Evolutionary conservation across 2,888 invertebrate species (phyloP).

Genomic region (Mesochorus sp.): DNA sequence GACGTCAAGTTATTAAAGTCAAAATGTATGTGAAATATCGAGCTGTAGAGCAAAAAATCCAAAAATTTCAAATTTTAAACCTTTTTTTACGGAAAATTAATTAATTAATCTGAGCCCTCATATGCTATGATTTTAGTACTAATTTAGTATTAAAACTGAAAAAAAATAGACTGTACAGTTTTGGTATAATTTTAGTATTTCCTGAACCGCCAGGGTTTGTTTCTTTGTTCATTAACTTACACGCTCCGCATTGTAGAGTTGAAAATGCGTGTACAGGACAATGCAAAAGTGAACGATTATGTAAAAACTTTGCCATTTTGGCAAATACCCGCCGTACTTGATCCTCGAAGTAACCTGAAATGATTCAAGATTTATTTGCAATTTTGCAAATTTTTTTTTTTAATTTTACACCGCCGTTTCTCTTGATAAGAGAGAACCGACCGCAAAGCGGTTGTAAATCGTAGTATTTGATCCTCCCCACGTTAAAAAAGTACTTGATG

Average conservation of each 20-base stretch:
- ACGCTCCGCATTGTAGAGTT: slow-evolving; percentile 85
- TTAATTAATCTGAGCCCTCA: too few species aligned
- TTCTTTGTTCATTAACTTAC: slow-evolving; percentile 81
- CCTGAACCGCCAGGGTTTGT: background rate
- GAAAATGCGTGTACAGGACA: slow-evolving; percentile 87
- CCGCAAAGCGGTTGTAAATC: background rate
- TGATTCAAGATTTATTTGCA: background rate
- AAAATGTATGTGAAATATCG: too few species aligned
- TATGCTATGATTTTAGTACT: too few species aligned
- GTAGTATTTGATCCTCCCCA: background rate
- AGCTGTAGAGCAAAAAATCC: too few species aligned
- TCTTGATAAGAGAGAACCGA: background rate
- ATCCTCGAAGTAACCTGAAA: slow-evolving; percentile 85
- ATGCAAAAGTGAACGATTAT: slow-evolving; percentile 87
- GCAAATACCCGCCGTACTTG: slow-evolving; percentile 87
- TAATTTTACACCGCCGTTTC: background rate
- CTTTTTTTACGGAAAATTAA: too few species aligned
- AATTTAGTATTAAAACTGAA: background rate
- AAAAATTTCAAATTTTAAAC: too few species aligned
- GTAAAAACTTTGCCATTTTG: slow-evolving; percentile 87
- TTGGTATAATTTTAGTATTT: background rate
- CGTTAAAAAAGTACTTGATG: slow-evolving; percentile 11
- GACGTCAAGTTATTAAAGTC: too few species aligned
- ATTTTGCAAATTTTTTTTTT: background rate
- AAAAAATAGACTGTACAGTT: background rate